phyloP scores from a whole-genome alignment of 1,140 invertebrate species.

The Oreohelix idahoensis region DNA sequence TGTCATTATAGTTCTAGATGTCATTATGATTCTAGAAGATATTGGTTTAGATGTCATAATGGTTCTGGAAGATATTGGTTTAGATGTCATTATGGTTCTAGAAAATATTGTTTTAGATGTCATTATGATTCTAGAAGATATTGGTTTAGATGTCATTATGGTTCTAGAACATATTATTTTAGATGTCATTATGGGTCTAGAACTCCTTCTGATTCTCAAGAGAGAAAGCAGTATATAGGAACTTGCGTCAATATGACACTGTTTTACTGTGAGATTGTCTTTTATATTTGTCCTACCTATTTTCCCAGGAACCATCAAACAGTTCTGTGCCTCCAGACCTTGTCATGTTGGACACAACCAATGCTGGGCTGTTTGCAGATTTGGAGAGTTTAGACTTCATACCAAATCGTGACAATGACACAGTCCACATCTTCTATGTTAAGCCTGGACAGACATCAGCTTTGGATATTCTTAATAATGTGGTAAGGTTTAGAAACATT shows the following conservation, averaged over 20 bases:
- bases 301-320: conserved; percentile 69
- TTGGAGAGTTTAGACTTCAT: conserved; percentile 85
- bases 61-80: no score
- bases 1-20: no score
- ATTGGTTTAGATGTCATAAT: no score
- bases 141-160: no score
- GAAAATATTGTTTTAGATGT: no score
- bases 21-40: no score
- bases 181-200: no score
- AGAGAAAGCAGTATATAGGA: not conserved
- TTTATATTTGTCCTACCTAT: not conserved
- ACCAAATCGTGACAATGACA: conserved; percentile 89
- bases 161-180: no score
- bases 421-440: conserved; percentile 95
- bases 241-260: no score
- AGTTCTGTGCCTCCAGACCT: conserved; percentile 78
- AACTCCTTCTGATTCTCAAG: not conserved
- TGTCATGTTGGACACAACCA: conserved; percentile 83
- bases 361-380: conserved; percentile 81
- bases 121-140: no score
- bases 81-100: no score
- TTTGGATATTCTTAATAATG: conserved; percentile 88
- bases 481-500: conserved; percentile 79
- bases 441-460: conserved; percentile 85
- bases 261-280: no score